Evolutionary conservation across 2,797 vertebrate genomes (phyloP).

Genomic region (Molossus molossus): DNA sequence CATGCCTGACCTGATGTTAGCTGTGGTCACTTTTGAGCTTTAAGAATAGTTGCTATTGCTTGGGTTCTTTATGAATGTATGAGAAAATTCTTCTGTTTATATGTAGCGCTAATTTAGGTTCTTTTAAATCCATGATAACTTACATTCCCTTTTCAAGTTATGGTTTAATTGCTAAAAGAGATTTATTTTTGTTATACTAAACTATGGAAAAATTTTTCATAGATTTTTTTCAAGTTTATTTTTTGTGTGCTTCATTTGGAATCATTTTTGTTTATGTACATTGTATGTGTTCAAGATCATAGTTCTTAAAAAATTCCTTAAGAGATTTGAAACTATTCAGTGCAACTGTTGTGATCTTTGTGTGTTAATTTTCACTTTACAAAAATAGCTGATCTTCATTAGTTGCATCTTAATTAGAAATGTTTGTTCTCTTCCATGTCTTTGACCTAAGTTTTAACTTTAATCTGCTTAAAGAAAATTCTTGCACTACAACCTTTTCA

Average conservation of each 20-base stretch:
- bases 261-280: constrained; percentile 75
- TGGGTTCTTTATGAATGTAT: constrained; percentile 80
- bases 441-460: constrained; percentile 77
- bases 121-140: constrained; percentile 78
- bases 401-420: constrained; percentile 74
- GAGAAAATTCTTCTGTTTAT: constrained; percentile 79
- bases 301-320: constrained; percentile 67
- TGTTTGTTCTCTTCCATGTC: constrained; percentile 68
- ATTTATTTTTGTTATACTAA: constrained; percentile 84
- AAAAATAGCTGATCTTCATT: constrained; percentile 68
- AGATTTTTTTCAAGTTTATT: constrained; percentile 81
- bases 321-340: constrained; percentile 74
- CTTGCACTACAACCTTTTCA: constrained; percentile 84
- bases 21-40: constrained; percentile 82
- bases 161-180: constrained; percentile 81
- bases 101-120: constrained; percentile 82
- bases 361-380: constrained; percentile 73
- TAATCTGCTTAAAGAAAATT: constrained; percentile 79
- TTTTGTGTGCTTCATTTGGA: constrained; percentile 79
- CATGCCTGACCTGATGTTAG: constrained; percentile 81
- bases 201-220: constrained; percentile 78
- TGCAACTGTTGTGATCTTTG: constrained; percentile 72
- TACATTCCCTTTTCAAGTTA: constrained; percentile 84
- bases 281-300: constrained; percentile 76
- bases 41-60: constrained; percentile 83